Percentiles rank a stretch among this genome's conserved stretches.
Conservation (phyloP, 2,113 vertebrate genomes). For the Sialia sialis region DNA sequence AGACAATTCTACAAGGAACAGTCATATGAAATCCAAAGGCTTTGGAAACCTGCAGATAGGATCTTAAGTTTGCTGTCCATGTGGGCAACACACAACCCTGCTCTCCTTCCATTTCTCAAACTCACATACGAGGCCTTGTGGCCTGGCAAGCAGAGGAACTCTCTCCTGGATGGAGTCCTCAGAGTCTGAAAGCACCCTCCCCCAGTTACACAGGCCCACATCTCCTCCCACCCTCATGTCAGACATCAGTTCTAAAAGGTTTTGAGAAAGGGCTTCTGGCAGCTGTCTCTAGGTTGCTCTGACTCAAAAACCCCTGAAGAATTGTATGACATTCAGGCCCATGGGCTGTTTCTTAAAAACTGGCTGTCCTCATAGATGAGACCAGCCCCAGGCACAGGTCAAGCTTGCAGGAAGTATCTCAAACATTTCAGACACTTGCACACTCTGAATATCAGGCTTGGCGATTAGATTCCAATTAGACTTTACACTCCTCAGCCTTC, state of each 20-base stretch:
- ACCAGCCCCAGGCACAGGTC: not conserved
- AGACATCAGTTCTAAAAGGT: not conserved
- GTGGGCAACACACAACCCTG: not conserved
- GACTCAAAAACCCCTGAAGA: not conserved
- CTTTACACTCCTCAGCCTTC: not conserved
- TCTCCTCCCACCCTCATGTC: not conserved
- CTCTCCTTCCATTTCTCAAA: not conserved
- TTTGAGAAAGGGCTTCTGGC: not conserved
- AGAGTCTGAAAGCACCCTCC: not conserved
- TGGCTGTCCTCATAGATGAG: not conserved
- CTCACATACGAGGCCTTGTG: accelerated
- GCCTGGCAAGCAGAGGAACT: not conserved
- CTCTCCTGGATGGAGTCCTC: not conserved
- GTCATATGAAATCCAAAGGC: not conserved
- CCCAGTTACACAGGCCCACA: not conserved
- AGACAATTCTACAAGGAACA: not conserved
- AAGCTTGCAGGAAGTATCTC: not conserved
- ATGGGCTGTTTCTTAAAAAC: not conserved
- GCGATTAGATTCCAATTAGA: not conserved
- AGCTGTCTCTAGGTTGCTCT: not conserved
- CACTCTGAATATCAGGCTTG: not conserved
- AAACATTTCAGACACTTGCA: not conserved
- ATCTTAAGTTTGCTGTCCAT: not conserved
- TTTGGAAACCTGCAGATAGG: not conserved
- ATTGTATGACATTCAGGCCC: not conserved